Conservation (phyloP, 1,140 invertebrate species). For the Lepidostoma basale region DNA sequence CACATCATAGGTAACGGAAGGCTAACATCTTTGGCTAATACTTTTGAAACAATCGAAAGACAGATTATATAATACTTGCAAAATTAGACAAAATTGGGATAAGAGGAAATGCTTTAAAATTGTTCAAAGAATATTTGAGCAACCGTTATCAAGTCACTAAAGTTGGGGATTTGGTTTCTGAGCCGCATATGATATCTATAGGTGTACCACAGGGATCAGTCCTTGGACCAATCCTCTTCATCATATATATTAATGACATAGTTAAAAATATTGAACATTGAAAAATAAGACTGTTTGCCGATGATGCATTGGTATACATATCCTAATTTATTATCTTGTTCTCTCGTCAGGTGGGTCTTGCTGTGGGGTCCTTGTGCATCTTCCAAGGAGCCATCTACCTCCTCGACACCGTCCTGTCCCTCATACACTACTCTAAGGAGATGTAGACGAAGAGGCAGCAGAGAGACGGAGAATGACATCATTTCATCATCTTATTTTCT, state of each 20-base stretch:
- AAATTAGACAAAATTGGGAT: too few species aligned
- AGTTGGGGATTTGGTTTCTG: too few species aligned
- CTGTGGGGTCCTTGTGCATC: conserved; percentile 77
- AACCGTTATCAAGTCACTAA: too few species aligned
- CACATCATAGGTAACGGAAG: too few species aligned
- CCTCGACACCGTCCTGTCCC: conserved; percentile 75
- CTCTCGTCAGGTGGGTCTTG: conserved; percentile 71
- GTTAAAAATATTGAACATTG: conserved; percentile 15
- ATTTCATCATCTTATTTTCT: neutral
- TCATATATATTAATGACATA: neutral
- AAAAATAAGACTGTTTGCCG: conserved; percentile 10
- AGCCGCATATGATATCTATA: too few species aligned
- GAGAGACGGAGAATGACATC: conserved; percentile 19
- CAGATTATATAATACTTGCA: too few species aligned
- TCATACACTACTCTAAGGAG: conserved; percentile 74
- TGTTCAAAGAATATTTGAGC: too few species aligned
- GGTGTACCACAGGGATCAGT: too few species aligned
- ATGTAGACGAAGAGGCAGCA: neutral
- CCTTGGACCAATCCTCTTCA: neutral
- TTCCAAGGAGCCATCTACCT: conserved; percentile 78
- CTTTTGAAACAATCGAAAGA: too few species aligned
- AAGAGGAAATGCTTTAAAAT: too few species aligned
- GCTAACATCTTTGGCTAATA: too few species aligned
- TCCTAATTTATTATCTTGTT: neutral
- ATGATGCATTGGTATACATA: neutral